These are phyloP conservation scores for Leptinotarsa defecta DNA, from an alignment of 1,140 invertebrate genomes.

Conservation along the genomic window DNA sequence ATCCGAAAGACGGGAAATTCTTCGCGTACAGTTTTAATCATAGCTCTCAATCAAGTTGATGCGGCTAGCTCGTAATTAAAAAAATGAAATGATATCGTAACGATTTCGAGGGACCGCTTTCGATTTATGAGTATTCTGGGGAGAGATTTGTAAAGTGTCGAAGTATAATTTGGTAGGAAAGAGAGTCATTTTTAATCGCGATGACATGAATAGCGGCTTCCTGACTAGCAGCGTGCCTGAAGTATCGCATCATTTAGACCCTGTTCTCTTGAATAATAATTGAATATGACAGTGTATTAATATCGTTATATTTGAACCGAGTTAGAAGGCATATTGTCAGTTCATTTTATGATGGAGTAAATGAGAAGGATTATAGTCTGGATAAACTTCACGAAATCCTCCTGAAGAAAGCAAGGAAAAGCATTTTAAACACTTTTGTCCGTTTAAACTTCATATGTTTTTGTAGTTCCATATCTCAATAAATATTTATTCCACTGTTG, in stretches of 20 bases:
- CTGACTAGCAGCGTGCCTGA: slow-evolving; percentile 37
- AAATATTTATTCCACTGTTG: no score
- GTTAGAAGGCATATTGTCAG: slow-evolving; percentile 41
- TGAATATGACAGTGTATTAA: slow-evolving; percentile 45
- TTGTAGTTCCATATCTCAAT: no score
- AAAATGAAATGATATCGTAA: slow-evolving; percentile 14
- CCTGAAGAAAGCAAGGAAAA: no score
- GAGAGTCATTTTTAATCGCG: slow-evolving; percentile 49
- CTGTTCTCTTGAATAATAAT: slow-evolving; percentile 43
- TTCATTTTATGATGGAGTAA: slow-evolving; percentile 25
- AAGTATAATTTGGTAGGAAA: slow-evolving; percentile 51
- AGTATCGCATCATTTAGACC: slow-evolving; percentile 45
- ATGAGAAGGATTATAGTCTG: neutral
- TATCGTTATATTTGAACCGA: slow-evolving; percentile 39
- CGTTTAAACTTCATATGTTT: no score
- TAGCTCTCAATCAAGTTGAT: slow-evolving; percentile 14
- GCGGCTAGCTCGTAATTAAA: neutral
- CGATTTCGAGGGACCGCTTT: slow-evolving; percentile 13
- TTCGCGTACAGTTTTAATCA: neutral
- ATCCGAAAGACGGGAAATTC: neutral
- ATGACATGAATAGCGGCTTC: slow-evolving; percentile 47
- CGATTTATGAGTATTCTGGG: slow-evolving; percentile 46
- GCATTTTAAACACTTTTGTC: no score
- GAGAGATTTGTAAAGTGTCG: slow-evolving; percentile 52
- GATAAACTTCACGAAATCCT: no score